Base-by-base conservation (phyloP, 2,797 vertebrate species). In the Morelia viridis region DNA sequence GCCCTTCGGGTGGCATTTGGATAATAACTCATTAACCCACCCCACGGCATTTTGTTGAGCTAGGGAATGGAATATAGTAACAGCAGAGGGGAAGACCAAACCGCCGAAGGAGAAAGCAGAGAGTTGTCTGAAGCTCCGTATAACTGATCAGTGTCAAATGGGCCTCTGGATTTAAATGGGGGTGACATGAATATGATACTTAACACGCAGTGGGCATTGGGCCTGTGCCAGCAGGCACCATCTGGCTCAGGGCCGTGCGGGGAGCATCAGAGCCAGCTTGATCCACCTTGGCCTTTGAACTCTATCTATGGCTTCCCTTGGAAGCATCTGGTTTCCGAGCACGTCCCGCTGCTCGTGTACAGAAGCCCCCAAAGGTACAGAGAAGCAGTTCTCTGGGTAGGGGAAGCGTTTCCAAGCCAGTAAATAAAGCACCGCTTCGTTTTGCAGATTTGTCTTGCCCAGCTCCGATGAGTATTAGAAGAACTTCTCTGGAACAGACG, bases 31-130 rank as follows among this genome's bases (percentile, higher is more conserved):
- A 0, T 0, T 53, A 22, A 90, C 58, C 76, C 2, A 41, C 8
- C 9, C 50, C 71, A 58, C 0, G 41, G 28, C 26, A 8, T 9
- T 35, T 13, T 13, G 62, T 0, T 17, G 57, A 41, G 5, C 76
- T 88, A 19, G 0, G 0, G 76, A 60, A 50, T 53, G 8, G 15
- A 94, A 62, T 68, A 46, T 56, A 5, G 57, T 62, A 31, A 31
- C 8, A 8, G 50, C 1, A 4, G 83, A 65, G 11, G 57, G 61
- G 68, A 57, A 56, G 22, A 35, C 31, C 89, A 65, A 19, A 46
- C 50, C 50, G 28, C 24, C 31, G 22, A 35, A 24, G 10, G 5
- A 19, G 0, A 3, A 13, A 56, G 10, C 64, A 50, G 15, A 22
- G 12, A 41, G 50, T 71, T 56, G 87, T 58, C 35, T 85, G 46